Conservation (phyloP, 2,113 vertebrate genomes). For the Paralichthys olivaceus region DNA sequence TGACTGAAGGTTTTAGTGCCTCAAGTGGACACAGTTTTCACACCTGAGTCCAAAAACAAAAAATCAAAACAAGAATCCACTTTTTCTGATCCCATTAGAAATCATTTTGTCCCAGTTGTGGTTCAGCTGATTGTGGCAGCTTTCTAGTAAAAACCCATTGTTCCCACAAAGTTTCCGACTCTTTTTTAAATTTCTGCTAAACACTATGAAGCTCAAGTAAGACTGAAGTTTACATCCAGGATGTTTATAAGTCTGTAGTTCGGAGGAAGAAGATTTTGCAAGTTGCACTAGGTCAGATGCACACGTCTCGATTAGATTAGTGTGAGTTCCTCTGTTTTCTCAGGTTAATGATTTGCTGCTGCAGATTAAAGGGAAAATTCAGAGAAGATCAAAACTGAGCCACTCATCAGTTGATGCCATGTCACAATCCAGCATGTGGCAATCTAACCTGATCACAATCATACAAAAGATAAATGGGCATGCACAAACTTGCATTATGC, state of each 20-base stretch:
- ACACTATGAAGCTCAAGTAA: not conserved
- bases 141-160: too few species aligned
- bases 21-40: not conserved
- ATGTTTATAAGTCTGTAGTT: not conserved
- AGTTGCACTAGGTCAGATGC: too few species aligned
- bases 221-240: not conserved
- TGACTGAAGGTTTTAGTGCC: too few species aligned
- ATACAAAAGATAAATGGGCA: not conserved
- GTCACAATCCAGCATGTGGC: not conserved
- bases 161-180: not conserved
- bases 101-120: not conserved
- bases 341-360: not conserved
- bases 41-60: too few species aligned
- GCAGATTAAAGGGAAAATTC: not conserved
- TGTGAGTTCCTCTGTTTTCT: conserved; percentile 5
- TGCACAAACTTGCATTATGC: conserved; percentile 1
- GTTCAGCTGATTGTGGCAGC: not conserved
- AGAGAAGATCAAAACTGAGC: not conserved
- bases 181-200: not conserved
- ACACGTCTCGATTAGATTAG: too few species aligned
- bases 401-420: not conserved
- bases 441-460: conserved; percentile 1
- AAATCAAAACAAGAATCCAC: too few species aligned
- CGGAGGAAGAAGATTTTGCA: not conserved
- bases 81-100: not conserved